A percentile compares a stretch with the other conserved stretches of the same genome.
phyloP scores from a whole-genome alignment of 2,888 invertebrate genomes.

The Heliconius aoede region DNA sequence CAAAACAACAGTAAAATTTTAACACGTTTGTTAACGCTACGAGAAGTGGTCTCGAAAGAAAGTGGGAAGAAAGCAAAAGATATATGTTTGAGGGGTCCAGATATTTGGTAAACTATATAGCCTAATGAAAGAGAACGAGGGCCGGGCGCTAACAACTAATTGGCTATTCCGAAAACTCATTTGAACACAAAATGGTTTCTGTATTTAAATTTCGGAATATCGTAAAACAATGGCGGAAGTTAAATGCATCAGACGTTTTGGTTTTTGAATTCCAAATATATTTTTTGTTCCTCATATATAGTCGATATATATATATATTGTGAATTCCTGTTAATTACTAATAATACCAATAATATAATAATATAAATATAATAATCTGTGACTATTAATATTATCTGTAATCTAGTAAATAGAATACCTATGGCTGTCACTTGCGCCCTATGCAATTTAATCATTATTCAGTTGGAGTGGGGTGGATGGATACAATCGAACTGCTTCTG shows the following conservation, averaged over 20 bases:
- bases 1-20: slow-evolving; percentile 74
- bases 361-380: no score
- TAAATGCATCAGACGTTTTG: slow-evolving; percentile 75
- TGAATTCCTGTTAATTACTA: no score
- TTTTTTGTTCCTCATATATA: no score
- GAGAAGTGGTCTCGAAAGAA: slow-evolving; percentile 63
- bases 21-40: slow-evolving; percentile 67
- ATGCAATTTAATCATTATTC: slow-evolving; percentile 74
- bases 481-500: slow-evolving; percentile 68
- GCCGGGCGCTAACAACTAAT: slow-evolving; percentile 84
- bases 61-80: slow-evolving; percentile 77
- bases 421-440: slow-evolving; percentile 60
- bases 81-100: slow-evolving; percentile 80
- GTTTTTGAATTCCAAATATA: slow-evolving; percentile 51
- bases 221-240: slow-evolving; percentile 80
- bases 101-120: slow-evolving; percentile 83
- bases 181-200: slow-evolving; percentile 83
- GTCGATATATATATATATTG: no score
- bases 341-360: no score
- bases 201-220: slow-evolving; percentile 83
- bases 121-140: slow-evolving; percentile 83
- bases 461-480: slow-evolving; percentile 61
- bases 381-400: background rate
- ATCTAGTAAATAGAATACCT: slow-evolving; percentile 33
- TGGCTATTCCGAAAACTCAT: slow-evolving; percentile 84